phyloP scores from a whole-genome alignment of 2,113 vertebrate genomes.

The Herpetotheres cachinnans region DNA sequence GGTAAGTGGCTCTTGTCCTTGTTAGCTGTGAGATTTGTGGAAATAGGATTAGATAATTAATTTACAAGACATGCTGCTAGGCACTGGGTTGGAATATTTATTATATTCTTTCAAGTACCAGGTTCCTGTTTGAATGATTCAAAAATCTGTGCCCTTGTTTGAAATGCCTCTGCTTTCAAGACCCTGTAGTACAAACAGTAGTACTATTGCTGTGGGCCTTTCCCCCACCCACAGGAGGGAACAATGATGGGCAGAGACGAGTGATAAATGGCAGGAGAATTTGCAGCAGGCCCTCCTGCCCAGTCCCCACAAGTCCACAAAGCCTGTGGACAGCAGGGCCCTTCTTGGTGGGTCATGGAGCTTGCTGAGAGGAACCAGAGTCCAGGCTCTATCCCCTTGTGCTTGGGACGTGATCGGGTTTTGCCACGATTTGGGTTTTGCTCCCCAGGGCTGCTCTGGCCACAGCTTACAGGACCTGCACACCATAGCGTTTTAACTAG shows the following conservation, averaged over 20 bases:
- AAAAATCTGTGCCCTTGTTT: neutral
- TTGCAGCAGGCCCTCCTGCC: neutral
- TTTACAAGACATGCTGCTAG: neutral
- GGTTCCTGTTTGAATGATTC: neutral
- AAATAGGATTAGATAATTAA: slow-evolving; percentile 4
- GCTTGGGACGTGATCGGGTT: neutral
- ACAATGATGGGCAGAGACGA: neutral
- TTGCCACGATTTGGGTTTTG: neutral
- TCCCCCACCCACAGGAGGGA: neutral
- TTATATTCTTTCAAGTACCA: neutral
- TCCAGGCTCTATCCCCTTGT: neutral
- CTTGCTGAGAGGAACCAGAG: neutral
- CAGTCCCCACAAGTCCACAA: neutral
- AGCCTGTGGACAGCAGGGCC: neutral
- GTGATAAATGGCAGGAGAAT: neutral
- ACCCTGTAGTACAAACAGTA: neutral
- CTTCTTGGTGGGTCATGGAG: neutral
- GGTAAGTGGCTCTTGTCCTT: slow-evolving; percentile 77
- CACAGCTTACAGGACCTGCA: neutral
- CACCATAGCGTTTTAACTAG: neutral
- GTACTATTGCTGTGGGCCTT: neutral
- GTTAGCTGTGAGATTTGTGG: neutral
- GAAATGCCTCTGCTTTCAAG: neutral
- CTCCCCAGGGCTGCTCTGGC: neutral
- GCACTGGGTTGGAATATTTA: slow-evolving; percentile 10